Base-by-base conservation (phyloP, 2,113 vertebrate species). In the Cyprinus carpio region DNA sequence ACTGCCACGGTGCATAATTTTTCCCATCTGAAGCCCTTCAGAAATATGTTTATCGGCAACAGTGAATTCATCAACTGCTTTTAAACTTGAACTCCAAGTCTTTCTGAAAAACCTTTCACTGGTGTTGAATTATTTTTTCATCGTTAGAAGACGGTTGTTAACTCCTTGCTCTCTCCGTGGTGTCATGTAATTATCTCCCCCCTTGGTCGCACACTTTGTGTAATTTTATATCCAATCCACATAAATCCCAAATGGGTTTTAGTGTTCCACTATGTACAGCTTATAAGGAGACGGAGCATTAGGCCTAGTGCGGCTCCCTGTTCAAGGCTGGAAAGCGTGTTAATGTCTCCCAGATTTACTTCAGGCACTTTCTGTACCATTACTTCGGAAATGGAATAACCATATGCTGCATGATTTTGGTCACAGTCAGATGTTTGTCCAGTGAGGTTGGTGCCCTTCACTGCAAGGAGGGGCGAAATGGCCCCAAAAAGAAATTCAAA, bases 281-380 rank as follows among this genome's bases (percentile, higher is more conserved):
- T n/a, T 67, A 72, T 84, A 85, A 56, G 49, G 71, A 81, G 60
- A 67, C 3, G 40, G n/a, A 82, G 81, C 74, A 29, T 46, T 54
- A 76, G 75, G 81, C 29, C 60, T 56, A 81, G 71, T 65, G 80
- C 62, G 15, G 85, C 58, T 84, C 88, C 56, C 80, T 56, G 40
- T 49, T n/a, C n/a, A 81, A 65, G 40, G 75, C 60, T 84, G 86
- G 83, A 89, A 84, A 84, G 51, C 43, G 67, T 34, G 72, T 62
- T 88, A 87, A 88, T 89, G 87, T 88, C 80, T 89, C 85, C 85
- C 85, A 89, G 84, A 86, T 90, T 85, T 88, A 81, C 69, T 85
- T n/a, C n/a, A n/a, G 84, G 75, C 40, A 54, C 16, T 54, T n/a
- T 37, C 84, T 75, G 75, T 72, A 78, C 74, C 60, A 72, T 88